These are phyloP conservation scores for Poeciliopsis occidentalis DNA, from an alignment of 2,113 vertebrate species.

Conservation along the genomic window DNA sequence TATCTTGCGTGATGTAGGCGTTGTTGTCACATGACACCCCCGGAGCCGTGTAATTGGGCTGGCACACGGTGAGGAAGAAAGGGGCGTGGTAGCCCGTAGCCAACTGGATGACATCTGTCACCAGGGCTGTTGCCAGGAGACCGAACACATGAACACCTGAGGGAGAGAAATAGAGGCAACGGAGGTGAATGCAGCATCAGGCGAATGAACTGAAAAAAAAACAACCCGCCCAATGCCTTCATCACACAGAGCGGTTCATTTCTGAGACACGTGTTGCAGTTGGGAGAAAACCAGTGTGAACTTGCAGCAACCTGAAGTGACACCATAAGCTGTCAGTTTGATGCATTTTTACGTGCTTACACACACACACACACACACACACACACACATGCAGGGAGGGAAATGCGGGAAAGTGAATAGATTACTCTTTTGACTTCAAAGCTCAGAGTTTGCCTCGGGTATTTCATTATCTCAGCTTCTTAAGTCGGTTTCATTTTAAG, in stretches of 20 bases:
- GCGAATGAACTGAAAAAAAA: slow-evolving; percentile 38
- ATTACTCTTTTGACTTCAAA: slow-evolving; percentile 64
- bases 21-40: slow-evolving; percentile 92
- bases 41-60: slow-evolving; percentile 94
- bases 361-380: background rate
- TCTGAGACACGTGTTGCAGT: slow-evolving; percentile 14
- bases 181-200: slow-evolving; percentile 1
- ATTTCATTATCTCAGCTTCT: slow-evolving; percentile 37
- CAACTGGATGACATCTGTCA: slow-evolving; percentile 96
- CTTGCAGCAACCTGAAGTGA: slow-evolving; percentile 20
- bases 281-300: background rate
- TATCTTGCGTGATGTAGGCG: slow-evolving; percentile 94
- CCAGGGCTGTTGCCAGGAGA: slow-evolving; percentile 93
- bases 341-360: slow-evolving; percentile 3
- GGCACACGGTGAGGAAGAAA: slow-evolving; percentile 97
- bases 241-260: slow-evolving; percentile 22
- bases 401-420: slow-evolving; percentile 47
- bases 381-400: too few species aligned
- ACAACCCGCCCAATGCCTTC: slow-evolving; percentile 18
- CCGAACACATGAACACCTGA: slow-evolving; percentile 95
- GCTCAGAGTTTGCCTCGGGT: slow-evolving; percentile 47
- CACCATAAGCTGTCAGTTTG: slow-evolving; percentile 9
- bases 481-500: slow-evolving; percentile 36
- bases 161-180: slow-evolving; percentile 44
- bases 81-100: slow-evolving; percentile 95